These are phyloP conservation scores for Malthinus seriepunctatus DNA, from an alignment of 2,888 invertebrate genomes.

Conservation along the genomic window DNA sequence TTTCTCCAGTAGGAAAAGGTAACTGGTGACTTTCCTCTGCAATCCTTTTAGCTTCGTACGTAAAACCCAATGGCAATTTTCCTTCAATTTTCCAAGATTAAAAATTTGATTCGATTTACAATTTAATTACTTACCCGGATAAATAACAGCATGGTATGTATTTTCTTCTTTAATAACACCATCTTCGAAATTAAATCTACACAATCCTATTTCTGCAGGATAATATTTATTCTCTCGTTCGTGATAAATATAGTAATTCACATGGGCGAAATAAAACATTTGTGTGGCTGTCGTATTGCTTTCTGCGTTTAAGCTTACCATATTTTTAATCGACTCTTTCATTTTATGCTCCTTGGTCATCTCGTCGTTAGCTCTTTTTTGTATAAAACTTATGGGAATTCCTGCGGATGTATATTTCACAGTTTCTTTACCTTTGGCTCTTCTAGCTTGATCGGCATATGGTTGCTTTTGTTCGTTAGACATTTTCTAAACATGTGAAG, in stretches of 20 bases:
- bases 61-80: conserved; percentile 53
- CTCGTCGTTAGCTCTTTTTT: conserved; percentile 25
- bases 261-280: conserved; percentile 49
- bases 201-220: conserved; percentile 60
- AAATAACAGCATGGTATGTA: conserved; percentile 52
- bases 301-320: conserved; percentile 13
- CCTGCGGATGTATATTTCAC: conserved; percentile 45
- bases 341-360: conserved; percentile 29
- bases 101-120: not conserved
- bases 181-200: conserved; percentile 54
- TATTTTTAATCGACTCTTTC: conserved; percentile 22
- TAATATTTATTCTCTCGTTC: conserved; percentile 43
- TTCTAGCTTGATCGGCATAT: conserved; percentile 43
- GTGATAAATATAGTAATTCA: conserved; percentile 47
- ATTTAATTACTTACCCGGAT: conserved; percentile 46
- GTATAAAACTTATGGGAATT: conserved; percentile 36
- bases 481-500: conserved; percentile 27
- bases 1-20: conserved; percentile 48
- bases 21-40: conserved; percentile 54
- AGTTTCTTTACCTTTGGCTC: conserved; percentile 30
- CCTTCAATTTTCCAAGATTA: conserved; percentile 24
- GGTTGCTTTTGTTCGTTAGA: conserved; percentile 21
- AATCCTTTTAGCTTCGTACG: conserved; percentile 49
- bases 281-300: conserved; percentile 22
- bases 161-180: conserved; percentile 52